Base-by-base conservation (phyloP, 2,888 invertebrate genomes). In the Microctonus hyperodae region DNA sequence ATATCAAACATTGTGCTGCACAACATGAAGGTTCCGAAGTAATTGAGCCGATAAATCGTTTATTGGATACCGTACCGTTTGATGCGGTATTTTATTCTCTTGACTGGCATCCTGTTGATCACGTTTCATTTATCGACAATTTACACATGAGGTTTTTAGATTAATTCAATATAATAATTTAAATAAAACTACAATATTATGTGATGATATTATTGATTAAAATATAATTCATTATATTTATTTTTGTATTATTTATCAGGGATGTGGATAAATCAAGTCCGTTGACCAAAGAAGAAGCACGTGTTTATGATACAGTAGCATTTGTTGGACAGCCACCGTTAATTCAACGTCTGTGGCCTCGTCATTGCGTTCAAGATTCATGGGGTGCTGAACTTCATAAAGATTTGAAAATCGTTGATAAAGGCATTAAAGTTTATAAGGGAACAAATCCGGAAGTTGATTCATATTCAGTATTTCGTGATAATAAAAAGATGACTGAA, bases 381-480 rank as follows among this genome's bases (percentile, higher is more conserved):
- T 95, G 95, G 95, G 98, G 98, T 4, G 93, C 97, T 0, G 93
- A 97, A 82, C 87, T 98, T 35, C 97, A 97, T 81, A 90, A 92
- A 78, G 93, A 96, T 77, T 86, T 98, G 0, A 95, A 93, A 87
- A 92, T 94, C 64, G 87, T 90, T 48, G 92, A 93, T 7, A 88
- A 89, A 66, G 91, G 92, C 3, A 88, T 93, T 58, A 92, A 93
- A 82, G 90, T 96, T 61, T 93, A 94, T 85, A 96, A 96, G 83
- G 98, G 98, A 48, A 95, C 93, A 1, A 94, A 96, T 85, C 92
- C 97, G 0, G 95, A 96, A 74, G 94, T 98, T 65, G 98, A 98
- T 85, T 96, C 97, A 1, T 98, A 98, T 85, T 97, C 97, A 0
- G 98, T 97, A 55, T 98, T 98, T 87, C 97, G 96, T 94, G 98